Evolutionary conservation across 2,888 invertebrate genomes (phyloP), one percentile per base, ranked within the genome.

Genomic region (Pardosa pseudoannulata): DNA sequence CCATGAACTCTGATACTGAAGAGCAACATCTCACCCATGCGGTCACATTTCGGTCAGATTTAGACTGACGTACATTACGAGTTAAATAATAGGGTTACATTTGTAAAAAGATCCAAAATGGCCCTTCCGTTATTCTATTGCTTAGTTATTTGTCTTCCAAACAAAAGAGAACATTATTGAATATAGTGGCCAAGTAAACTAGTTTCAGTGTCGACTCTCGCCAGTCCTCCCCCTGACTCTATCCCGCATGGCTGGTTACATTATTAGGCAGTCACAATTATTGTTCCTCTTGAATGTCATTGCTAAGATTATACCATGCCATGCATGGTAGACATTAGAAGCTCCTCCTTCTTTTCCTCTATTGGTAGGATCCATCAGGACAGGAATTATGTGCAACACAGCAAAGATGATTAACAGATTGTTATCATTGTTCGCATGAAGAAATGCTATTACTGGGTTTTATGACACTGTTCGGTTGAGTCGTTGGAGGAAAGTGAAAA

Each of bases 381-480:
- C 32, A 32, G 62, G 79, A 73, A 27, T 72, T 70, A 71, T 79
- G 39, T 71, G 56, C 41, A 64, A 79, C 79, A 64, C 56, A 41
- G 28, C 23, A 79, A 19, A 36, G 72, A 41, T 71, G 62, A 79
- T 79, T 64, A 71, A 56, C 36, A 46, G 73, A 80, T 80, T 31
- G 31, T 80, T 64, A 80, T 80, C 79, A 41, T 11, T n/a, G 11
- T 65, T 16, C 31, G n/a, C 23, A 31, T 29, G 65, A 27, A 1
- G 29, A 5, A n/a, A 31, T 28, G 31, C 29, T 65, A 28, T 27
- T 3, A 23, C 62, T 62, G 62, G 13, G 11, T 11, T 16, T 65
- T 29, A 13, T 31, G 5, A 56, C 23, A 56, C 19, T 23, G 23
- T 56, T 56, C 23, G 23, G 3, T 56, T 23, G 56, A 56, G 19